Conservation (phyloP, 2,888 invertebrate species). For the Tiphia femorata region DNA sequence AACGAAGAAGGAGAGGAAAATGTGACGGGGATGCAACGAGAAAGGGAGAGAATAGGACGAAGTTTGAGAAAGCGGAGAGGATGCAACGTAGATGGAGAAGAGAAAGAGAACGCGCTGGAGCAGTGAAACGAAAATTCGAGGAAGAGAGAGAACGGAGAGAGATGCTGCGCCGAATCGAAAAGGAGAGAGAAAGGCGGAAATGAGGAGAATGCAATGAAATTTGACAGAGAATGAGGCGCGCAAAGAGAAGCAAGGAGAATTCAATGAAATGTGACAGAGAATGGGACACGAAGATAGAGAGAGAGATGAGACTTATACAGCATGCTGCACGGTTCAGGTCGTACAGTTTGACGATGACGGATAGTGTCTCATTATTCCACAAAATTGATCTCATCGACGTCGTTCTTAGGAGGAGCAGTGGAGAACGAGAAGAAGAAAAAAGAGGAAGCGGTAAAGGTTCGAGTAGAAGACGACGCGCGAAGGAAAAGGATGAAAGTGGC, state of each 20-base stretch:
- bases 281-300: not conserved
- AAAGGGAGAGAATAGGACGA: too few relatives aligned
- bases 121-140: not conserved
- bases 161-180: too few relatives aligned
- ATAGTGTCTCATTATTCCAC: constrained; percentile 52
- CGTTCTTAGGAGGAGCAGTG: not conserved
- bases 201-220: too few relatives aligned
- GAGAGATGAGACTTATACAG: not conserved
- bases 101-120: not conserved
- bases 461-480: not conserved
- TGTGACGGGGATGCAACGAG: too few relatives aligned
- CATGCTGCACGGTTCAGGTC: too few relatives aligned
- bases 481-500: not conserved
- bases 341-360: constrained; percentile 58
- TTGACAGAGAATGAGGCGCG: too few relatives aligned
- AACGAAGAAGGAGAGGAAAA: not conserved
- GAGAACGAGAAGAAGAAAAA: not conserved
- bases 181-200: not conserved
- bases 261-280: not conserved
- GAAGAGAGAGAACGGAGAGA: not conserved
- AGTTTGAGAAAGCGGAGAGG: too few relatives aligned
- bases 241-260: not conserved
- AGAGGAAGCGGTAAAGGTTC: not conserved
- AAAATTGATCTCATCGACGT: constrained; percentile 46
- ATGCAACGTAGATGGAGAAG: not conserved